A percentile compares a stretch with the other conserved stretches of the same genome.
phyloP scores from a whole-genome alignment of 2,888 invertebrate genomes.

The Caenorhabditis sp. region DNA sequence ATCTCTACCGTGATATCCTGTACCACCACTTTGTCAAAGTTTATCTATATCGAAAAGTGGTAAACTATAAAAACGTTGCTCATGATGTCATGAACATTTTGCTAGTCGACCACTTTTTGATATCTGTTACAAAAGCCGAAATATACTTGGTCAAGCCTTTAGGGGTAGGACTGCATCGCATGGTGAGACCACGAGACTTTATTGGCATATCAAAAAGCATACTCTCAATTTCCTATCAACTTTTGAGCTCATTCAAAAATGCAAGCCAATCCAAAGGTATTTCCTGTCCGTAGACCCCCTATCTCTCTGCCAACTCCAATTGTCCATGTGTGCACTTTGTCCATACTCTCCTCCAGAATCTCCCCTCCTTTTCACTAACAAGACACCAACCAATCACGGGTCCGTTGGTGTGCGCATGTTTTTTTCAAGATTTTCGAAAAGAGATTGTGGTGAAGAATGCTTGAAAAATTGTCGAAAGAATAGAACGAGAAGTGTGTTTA shows the following conservation, averaged over 20 bases:
- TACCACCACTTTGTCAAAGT: no score
- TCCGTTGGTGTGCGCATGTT: no score
- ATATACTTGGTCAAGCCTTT: no score
- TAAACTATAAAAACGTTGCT: no score
- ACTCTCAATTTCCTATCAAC: slow-evolving; percentile 8
- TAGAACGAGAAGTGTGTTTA: slow-evolving; percentile 29
- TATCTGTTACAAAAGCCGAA: no score
- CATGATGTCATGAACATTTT: no score
- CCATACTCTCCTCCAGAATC: neutral
- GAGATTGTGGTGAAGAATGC: slow-evolving; percentile 38
- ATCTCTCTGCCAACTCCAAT: neutral
- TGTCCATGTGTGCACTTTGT: slow-evolving; percentile 24
- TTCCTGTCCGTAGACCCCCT: slow-evolving; percentile 14
- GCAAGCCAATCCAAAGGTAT: slow-evolving; percentile 6
- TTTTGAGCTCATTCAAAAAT: neutral
- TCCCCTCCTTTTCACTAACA: neutral
- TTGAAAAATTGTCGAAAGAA: slow-evolving; percentile 23
- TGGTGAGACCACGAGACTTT: no score
- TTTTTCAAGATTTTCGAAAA: slow-evolving; percentile 29
- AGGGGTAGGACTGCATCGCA: no score
- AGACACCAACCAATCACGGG: slow-evolving; percentile 33
- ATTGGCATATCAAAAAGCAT: neutral
- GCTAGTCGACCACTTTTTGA: no score
- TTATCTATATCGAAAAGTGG: no score
- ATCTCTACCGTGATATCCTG: no score